Base-by-base conservation (phyloP, 30 jellyfish, hydroid and myxozoan species). In the Hydractinia symbiolongicarpus region DNA sequence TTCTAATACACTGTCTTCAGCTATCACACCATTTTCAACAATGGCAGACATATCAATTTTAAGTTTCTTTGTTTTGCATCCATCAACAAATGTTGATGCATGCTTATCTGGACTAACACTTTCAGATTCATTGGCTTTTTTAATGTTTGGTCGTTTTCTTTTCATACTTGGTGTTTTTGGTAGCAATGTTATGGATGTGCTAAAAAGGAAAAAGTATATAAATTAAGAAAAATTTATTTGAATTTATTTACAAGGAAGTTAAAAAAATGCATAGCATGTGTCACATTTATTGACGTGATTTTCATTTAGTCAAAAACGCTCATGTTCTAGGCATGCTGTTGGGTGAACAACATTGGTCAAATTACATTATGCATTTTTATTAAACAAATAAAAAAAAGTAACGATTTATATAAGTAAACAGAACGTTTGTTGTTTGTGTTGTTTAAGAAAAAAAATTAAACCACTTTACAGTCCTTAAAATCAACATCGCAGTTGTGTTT, bases 111-210 rank as follows among this genome's bases (percentile, higher is more conserved):
- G 51, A 50, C 52, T 17, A n/a, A n/a, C 19, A 11, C 17, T 7
- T n/a, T 6, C 40, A 64, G 19, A n/a, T 6, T 13, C 74, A 13
- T 64, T 64, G 19, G 74, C 74, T 64, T 64, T 64, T 6, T n/a
- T 13, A 13, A 64, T 64, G 16, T 44, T 49, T 13, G 82, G 82
- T 21, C 87, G 30, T 61, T 79, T 79, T 9, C 87, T 49, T 50
- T 79, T 79, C 70, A 79, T 50, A 54, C 87, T 54, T 16, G 87
- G 87, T 16, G 87, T 79, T 44, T 79, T 79, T 15, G 87, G 87
- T 9, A 79, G 67, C 11, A 79, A 67, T 49, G 87, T 30, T 9
- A 66, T 19, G 10, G 87, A 60, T n/a, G 55, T 67, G 20, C 87
- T 79, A 61, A 40, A 8, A 56, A 56, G 4, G 51, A 61, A 78